Conservation (phyloP, 2,888 invertebrate species). For the Chloroclysta siterata region DNA sequence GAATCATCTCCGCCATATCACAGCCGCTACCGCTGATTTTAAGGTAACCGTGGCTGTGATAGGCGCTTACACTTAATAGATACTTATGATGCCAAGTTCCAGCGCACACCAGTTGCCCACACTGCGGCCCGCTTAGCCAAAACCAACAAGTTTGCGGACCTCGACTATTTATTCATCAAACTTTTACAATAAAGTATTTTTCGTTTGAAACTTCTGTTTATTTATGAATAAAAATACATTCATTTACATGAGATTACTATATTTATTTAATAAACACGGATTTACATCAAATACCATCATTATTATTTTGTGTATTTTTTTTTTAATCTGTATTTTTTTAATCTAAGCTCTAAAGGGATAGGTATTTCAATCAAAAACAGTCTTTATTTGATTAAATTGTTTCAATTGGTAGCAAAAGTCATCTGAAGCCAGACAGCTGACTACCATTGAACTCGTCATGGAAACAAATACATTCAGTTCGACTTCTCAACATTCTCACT, state of each 20-base stretch:
- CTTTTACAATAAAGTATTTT: not conserved
- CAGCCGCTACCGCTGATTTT: not conserved
- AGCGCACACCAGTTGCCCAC: constrained; percentile 13
- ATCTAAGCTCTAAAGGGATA: not conserved
- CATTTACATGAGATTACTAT: no score
- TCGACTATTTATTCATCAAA: not conserved
- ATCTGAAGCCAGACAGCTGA: constrained; percentile 7
- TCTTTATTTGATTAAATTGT: constrained; percentile 4
- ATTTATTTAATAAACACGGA: no score
- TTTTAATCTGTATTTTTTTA: no score
- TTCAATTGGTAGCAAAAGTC: not conserved
- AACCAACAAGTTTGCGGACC: not conserved
- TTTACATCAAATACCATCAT: no score
- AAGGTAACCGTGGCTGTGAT: constrained; percentile 8
- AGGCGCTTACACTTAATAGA: constrained; percentile 28
- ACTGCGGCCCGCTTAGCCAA: constrained; percentile 12
- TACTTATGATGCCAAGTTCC: constrained; percentile 33
- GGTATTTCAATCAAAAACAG: not conserved
- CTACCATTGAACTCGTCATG: not conserved
- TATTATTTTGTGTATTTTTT: no score
- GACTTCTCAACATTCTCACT: not conserved
- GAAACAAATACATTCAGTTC: not conserved
- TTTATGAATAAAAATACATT: no score
- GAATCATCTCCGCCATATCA: not conserved
- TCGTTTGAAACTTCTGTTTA: no score